Evolutionary conservation across 1,140 invertebrate genomes (phyloP).

Genomic region (Leptinotarsa texana): DNA sequence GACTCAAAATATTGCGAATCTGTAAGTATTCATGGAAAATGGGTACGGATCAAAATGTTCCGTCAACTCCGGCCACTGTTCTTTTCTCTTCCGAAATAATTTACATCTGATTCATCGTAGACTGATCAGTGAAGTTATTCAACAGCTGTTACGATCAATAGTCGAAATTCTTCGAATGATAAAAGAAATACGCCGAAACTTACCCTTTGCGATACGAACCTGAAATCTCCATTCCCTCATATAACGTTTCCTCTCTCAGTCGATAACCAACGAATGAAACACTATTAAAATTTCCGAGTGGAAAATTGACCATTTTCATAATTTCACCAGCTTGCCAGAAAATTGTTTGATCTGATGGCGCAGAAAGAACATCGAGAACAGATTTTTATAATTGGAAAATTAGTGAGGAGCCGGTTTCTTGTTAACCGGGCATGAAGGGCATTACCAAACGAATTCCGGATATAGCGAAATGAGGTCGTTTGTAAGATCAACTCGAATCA

Average conservation of each 20-base stretch:
- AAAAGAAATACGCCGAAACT: no score
- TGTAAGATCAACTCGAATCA: not conserved
- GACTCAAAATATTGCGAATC: no score
- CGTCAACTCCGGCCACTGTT: no score
- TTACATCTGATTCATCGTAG: no score
- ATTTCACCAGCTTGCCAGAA: conserved; percentile 5
- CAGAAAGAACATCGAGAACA: not conserved
- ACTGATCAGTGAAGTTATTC: no score
- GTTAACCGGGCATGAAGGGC: not conserved
- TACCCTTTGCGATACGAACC: no score
- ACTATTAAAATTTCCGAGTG: not conserved
- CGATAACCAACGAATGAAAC: not conserved
- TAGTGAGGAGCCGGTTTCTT: not conserved
- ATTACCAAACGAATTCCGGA: not conserved
- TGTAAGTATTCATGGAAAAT: no score
- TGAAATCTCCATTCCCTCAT: not conserved
- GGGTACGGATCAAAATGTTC: no score
- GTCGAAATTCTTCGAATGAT: no score
- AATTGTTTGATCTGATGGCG: conserved; percentile 3
- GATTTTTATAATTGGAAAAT: conserved; percentile 1
- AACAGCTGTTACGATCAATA: no score
- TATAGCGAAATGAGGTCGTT: not conserved
- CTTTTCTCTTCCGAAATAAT: no score
- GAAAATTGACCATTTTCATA: conserved; percentile 6
- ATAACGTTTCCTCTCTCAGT: not conserved